Base-by-base conservation (phyloP, 2,888 invertebrate genomes). In the Catocala nupta region DNA sequence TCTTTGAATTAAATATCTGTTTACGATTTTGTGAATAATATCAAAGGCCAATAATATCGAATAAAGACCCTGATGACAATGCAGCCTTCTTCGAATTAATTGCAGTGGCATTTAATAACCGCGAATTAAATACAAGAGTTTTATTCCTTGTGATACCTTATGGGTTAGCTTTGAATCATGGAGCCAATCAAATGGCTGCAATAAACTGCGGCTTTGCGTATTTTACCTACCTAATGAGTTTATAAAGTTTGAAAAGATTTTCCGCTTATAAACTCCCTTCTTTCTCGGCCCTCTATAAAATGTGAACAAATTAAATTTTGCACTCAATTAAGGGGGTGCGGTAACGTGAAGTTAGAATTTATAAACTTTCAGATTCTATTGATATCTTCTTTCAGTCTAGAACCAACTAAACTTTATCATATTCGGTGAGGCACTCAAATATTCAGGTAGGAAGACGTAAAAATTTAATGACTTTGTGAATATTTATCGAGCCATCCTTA, bases 1-100 rank as follows among this genome's bases (percentile, higher is more conserved):
- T 72, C 60, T 64, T 55, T 68, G 68, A 71, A 65, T 63, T 58
- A 53, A 53, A 47, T 64, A 62, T 66, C 56, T 55, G 25, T 67
- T 75, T 65, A 67, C 56, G 25, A 49, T 55, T 16, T 52, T 60
- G 60, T 69, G 62, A 63, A 65, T 57, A 65, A 69, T 56, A 62
- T 34, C 7, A 50, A 63, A 50, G 64, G 49, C 55, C 57, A 65
- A 59, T 62, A 50, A 58, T 12, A 25, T 42, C 5, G 9, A 61
- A 47, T 11, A 12, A 52, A 55, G 7, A 44, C n/a, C 8, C 44
- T 55, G n/a, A 25, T 67, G 39, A 60, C 55, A 66, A 61, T 48
- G n/a, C 6, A 54, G 5, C 59, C 62, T 67, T 64, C 48, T 34
- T 49, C 33, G 10, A 63, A 68, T 49, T 47, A 61, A 62, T 50